Evolutionary conservation across 1,140 invertebrate species (phyloP).

Genomic region (Aphis craccivora): DNA sequence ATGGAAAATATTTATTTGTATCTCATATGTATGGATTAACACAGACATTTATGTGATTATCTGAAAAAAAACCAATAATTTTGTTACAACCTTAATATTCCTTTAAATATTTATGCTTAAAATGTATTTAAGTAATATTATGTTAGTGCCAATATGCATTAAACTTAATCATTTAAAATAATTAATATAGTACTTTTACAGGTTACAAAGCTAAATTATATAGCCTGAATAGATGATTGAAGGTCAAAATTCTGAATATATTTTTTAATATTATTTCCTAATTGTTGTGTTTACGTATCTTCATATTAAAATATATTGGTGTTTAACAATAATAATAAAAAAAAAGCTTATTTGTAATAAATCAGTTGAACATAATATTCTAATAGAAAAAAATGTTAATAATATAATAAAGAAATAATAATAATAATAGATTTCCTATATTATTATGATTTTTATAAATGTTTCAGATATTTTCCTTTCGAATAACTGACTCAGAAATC

Average conservation of each 20-base stretch:
- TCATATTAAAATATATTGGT: background rate
- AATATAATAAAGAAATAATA: background rate
- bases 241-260: background rate
- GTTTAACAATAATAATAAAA: background rate
- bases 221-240: background rate
- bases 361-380: background rate
- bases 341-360: background rate
- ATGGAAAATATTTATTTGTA: background rate
- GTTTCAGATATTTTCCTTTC: slow-evolving; percentile 25
- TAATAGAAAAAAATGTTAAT: background rate
- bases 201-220: background rate
- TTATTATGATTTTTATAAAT: slow-evolving; percentile 3
- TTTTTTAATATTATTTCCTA: background rate
- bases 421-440: background rate
- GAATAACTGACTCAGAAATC: background rate
- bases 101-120: background rate
- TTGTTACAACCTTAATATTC: background rate
- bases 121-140: background rate
- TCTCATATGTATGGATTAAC: background rate
- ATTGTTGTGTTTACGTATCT: background rate
- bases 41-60: too few species aligned
- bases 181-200: background rate
- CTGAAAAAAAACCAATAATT: background rate
- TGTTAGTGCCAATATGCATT: background rate
- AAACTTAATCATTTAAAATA: background rate